Conservation (phyloP, 2,113 vertebrate species). For the Upupa epops region DNA sequence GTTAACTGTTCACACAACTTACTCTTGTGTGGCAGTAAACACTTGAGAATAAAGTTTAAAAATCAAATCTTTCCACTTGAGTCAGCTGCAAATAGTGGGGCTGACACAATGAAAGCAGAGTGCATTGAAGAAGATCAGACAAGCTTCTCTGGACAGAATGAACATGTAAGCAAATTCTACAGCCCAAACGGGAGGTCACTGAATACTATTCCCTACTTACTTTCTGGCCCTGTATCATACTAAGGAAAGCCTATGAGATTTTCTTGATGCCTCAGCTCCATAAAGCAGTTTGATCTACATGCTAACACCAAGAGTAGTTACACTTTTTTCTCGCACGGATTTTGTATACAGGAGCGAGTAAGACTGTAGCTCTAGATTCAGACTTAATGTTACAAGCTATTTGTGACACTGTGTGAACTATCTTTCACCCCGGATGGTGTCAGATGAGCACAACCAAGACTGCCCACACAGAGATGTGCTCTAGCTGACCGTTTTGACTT, state of each 20-base stretch:
- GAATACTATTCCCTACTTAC: not conserved
- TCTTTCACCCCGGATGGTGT: too few species aligned
- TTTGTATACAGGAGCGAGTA: not conserved
- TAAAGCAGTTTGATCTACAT: not conserved
- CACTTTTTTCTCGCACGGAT: not conserved
- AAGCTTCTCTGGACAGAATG: not conserved
- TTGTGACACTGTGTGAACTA: not conserved
- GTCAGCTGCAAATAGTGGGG: not conserved
- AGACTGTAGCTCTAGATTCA: not conserved
- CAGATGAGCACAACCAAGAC: not conserved
- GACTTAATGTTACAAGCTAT: not conserved
- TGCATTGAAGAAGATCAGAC: not conserved
- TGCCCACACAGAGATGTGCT: not conserved
- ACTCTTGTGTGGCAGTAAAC: slow-evolving; percentile 2
- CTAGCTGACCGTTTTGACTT: not conserved
- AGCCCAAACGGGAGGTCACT: not conserved
- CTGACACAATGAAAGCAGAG: not conserved
- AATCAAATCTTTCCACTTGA: slow-evolving; percentile 1
- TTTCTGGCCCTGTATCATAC: not conserved
- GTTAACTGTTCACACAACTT: not conserved
- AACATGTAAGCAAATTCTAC: not conserved
- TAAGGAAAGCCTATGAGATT: not conserved
- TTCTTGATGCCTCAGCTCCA: not conserved
- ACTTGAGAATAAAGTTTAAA: slow-evolving; percentile 4
- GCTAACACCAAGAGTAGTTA: not conserved